Percentiles rank a stretch among this genome's conserved stretches.
phyloP scores from a whole-genome alignment of 2,113 vertebrate species.

The Anhinga rufa region DNA sequence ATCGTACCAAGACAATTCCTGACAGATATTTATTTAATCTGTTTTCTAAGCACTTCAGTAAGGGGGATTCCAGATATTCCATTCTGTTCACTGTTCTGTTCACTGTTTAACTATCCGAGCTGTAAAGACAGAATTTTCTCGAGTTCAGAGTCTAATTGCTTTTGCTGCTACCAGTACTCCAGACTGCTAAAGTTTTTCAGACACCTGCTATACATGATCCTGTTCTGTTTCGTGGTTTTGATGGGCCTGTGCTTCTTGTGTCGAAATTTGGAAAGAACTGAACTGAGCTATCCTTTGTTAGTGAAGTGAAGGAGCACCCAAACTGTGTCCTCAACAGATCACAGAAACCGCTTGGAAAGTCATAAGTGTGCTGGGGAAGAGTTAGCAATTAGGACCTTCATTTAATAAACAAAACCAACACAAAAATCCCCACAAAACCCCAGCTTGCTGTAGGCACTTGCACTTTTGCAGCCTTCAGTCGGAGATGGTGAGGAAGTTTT shows the following conservation, averaged over 20 bases:
- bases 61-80: conserved; percentile 25
- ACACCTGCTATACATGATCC: conserved; percentile 32
- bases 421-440: background rate
- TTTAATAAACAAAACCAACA: too few species aligned
- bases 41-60: background rate
- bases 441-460: background rate
- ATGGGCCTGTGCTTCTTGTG: background rate
- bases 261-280: background rate
- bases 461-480: background rate
- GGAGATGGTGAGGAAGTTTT: background rate
- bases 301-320: background rate
- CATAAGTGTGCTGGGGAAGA: background rate
- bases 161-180: conserved; percentile 10
- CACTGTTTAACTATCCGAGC: background rate
- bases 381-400: background rate
- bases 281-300: background rate
- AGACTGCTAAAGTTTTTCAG: conserved; percentile 22
- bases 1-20: background rate
- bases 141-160: conserved; percentile 33
- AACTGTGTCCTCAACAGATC: background rate
- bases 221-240: conserved; percentile 3
- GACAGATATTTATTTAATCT: conserved; percentile 26
- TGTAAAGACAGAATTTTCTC: conserved; percentile 10
- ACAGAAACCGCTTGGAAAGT: background rate
- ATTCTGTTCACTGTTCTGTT: too few species aligned